phyloP scores from a whole-genome alignment of 2,888 invertebrate genomes.

The Pachliopta kotzebuea region DNA sequence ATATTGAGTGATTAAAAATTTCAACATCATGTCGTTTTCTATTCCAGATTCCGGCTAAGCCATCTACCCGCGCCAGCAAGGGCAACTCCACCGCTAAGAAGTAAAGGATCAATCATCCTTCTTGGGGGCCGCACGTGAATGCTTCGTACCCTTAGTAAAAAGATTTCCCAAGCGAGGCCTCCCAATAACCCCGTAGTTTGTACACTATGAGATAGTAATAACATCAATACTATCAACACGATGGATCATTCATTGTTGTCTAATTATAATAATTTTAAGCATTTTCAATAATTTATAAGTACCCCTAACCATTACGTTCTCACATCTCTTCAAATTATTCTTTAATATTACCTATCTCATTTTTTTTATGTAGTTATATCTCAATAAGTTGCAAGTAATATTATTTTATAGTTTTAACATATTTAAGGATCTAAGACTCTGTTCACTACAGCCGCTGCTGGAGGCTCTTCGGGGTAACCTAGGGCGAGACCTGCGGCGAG shows the following conservation, averaged over 20 bases:
- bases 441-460: neutral
- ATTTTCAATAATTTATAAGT: neutral
- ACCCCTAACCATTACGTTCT: neutral
- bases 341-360: neutral
- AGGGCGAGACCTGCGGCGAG: neutral
- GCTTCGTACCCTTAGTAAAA: neutral
- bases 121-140: neutral
- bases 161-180: neutral
- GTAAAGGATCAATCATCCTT: constrained; percentile 33
- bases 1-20: too few relatives aligned
- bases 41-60: constrained; percentile 59
- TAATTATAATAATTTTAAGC: neutral
- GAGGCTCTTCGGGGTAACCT: neutral
- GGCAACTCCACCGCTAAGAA: constrained; percentile 45
- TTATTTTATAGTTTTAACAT: neutral
- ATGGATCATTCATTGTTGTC: neutral
- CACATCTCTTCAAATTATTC: neutral
- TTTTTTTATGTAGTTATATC: neutral
- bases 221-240: neutral
- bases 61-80: constrained; percentile 45
- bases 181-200: neutral
- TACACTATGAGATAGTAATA: neutral
- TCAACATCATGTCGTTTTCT: constrained; percentile 10
- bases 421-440: neutral
- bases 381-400: too few relatives aligned